Evolutionary conservation across 53 echinoderm and acorn worm genomes (phyloP).

Genomic region (Zoroaster sp.): DNA sequence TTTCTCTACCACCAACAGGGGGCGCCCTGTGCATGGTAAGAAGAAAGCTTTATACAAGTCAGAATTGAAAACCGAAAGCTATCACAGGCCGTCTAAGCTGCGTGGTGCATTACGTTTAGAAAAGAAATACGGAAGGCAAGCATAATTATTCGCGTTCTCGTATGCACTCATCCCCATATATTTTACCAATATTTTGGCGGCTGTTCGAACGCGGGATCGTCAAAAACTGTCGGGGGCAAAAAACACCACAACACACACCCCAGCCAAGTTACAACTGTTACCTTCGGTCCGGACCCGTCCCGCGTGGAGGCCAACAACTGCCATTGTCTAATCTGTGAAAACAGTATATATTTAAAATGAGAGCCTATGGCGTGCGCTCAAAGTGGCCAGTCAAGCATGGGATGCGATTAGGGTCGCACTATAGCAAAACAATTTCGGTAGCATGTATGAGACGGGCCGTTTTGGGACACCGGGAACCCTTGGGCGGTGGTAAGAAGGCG

Average conservation of each 20-base stretch:
- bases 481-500: too few relatives aligned
- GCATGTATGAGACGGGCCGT: too few relatives aligned
- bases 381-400: conserved; percentile 15
- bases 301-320: conserved; percentile 15
- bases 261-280: conserved; percentile 18
- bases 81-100: background rate
- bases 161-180: background rate
- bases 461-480: too few relatives aligned
- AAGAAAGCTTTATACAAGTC: background rate
- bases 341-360: conserved; percentile 40
- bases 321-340: conserved; percentile 21
- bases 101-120: too few relatives aligned
- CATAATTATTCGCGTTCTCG: too few relatives aligned
- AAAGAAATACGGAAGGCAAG: too few relatives aligned
- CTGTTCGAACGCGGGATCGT: background rate
- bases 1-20: background rate
- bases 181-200: background rate
- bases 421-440: too few relatives aligned
- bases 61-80: background rate
- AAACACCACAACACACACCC: background rate
- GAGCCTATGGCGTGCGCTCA: conserved; percentile 7
- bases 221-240: background rate
- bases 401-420: conserved; percentile 10
- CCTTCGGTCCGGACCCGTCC: conserved; percentile 10
- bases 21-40: background rate